Evolutionary conservation across 2,888 invertebrate genomes (phyloP).

Genomic region (Aspidiotus rigidus): DNA sequence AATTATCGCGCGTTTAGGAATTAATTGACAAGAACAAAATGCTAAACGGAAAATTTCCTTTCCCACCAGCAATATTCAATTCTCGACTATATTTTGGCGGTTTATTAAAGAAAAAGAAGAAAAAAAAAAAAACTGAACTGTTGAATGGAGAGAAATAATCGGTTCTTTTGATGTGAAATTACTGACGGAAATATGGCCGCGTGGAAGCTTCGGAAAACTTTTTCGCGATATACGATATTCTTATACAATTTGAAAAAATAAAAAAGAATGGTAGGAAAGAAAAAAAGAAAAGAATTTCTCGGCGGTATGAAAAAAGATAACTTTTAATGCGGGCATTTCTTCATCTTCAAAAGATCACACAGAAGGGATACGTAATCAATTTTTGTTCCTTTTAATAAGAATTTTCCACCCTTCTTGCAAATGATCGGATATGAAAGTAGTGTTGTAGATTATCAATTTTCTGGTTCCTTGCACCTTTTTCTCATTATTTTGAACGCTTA

Average conservation of each 20-base stretch:
- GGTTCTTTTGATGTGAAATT: constrained; percentile 28
- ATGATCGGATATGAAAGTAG: constrained; percentile 35
- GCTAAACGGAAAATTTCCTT: too few species aligned
- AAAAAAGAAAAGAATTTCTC: constrained; percentile 17
- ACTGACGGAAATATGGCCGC: constrained; percentile 7
- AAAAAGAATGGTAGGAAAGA: constrained; percentile 9
- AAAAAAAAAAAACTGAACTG: neutral
- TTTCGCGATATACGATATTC: constrained; percentile 31
- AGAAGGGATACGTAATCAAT: constrained; percentile 34
- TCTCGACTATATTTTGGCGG: too few species aligned
- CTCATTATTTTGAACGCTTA: constrained; percentile 33
- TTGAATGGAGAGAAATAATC: constrained; percentile 18
- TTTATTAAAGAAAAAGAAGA: neutral
- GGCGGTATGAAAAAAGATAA: constrained; percentile 16
- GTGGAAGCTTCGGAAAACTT: constrained; percentile 1
- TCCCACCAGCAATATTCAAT: too few species aligned
- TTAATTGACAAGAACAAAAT: too few species aligned
- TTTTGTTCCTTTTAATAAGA: constrained; percentile 32
- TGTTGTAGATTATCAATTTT: constrained; percentile 34
- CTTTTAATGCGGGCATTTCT: constrained; percentile 31
- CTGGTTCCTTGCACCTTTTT: constrained; percentile 35
- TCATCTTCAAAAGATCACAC: constrained; percentile 33
- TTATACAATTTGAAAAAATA: constrained; percentile 28
- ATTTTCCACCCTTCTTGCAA: constrained; percentile 34
- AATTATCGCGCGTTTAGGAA: too few species aligned